These are phyloP conservation scores for Clivina fossor DNA, from an alignment of 2,888 invertebrate species.

Conservation along the genomic window DNA sequence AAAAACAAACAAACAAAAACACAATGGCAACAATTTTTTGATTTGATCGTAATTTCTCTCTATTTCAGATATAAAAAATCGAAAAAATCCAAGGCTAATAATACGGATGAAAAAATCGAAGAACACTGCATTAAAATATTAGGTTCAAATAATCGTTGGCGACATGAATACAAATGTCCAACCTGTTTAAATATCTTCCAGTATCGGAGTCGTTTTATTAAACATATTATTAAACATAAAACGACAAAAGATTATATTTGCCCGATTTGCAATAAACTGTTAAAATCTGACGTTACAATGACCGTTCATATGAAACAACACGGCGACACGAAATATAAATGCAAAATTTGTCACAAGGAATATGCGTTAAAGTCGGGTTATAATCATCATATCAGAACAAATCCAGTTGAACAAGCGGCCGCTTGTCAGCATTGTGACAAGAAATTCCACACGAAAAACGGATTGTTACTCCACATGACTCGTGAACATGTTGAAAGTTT, in stretches of 20 bases:
- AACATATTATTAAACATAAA: background rate
- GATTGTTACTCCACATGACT: slow-evolving; percentile 56
- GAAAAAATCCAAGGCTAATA: no score
- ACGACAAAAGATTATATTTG: background rate
- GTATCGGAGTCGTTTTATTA: background rate
- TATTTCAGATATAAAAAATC: no score
- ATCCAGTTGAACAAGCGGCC: background rate
- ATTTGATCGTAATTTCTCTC: no score
- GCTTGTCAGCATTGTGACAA: slow-evolving; percentile 56
- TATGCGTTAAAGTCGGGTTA: background rate
- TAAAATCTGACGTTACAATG: background rate
- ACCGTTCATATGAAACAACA: background rate
- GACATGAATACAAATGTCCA: background rate
- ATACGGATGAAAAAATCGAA: no score
- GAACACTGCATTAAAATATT: no score
- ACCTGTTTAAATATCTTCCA: background rate
- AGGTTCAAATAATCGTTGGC: no score
- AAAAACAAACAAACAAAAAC: no score
- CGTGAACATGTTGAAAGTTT: slow-evolving; percentile 38
- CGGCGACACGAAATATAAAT: background rate
- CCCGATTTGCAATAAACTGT: background rate
- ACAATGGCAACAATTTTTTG: no score
- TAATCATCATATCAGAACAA: background rate
- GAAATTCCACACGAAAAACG: slow-evolving; percentile 57
- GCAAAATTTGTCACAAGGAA: slow-evolving; percentile 11